A percentile compares a stretch with the other conserved stretches of the same genome.
These are phyloP conservation scores for Hedychridium roseum DNA, from an alignment of 2,888 invertebrate genomes.

Conservation along the genomic window DNA sequence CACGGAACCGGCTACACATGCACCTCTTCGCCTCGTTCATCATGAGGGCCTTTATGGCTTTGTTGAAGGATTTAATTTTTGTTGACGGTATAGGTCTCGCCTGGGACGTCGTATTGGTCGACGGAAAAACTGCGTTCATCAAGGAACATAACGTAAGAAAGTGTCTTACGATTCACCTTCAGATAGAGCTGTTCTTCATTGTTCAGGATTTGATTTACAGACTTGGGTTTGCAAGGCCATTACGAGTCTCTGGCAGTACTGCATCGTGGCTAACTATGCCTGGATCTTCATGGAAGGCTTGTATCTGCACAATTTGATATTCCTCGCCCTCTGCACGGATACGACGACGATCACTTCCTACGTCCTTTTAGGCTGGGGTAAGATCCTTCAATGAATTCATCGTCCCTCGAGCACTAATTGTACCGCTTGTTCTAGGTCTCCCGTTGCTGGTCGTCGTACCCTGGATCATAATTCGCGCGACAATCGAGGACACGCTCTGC, in stretches of 20 bases:
- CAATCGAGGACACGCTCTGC: conserved; percentile 68
- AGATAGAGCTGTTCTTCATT: no score
- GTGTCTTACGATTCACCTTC: conserved; percentile 4
- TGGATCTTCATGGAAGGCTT: conserved; percentile 77
- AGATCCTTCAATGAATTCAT: conserved; percentile 41
- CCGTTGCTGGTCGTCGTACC: conserved; percentile 69
- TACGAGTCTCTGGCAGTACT: conserved; percentile 71
- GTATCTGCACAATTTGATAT: conserved; percentile 75
- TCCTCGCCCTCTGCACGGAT: conserved; percentile 72
- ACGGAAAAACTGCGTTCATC: conserved; percentile 57
- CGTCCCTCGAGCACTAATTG: background rate
- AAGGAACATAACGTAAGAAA: conserved; percentile 59
- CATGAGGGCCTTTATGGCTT: conserved; percentile 68
- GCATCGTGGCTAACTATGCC: conserved; percentile 73
- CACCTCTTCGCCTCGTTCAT: conserved; percentile 74
- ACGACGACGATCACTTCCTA: conserved; percentile 69
- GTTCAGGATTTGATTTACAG: conserved; percentile 53
- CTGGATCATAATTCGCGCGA: conserved; percentile 68
- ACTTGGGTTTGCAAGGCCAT: conserved; percentile 73
- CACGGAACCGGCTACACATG: conserved; percentile 73
- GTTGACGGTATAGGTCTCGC: conserved; percentile 65
- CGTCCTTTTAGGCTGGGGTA: conserved; percentile 74
- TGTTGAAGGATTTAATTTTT: conserved; percentile 69
- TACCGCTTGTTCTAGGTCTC: conserved; percentile 60
- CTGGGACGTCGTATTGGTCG: conserved; percentile 57